These are phyloP conservation scores for Pemphigus obesinymphae DNA, from an alignment of 1,140 invertebrate genomes.

Conservation along the genomic window DNA sequence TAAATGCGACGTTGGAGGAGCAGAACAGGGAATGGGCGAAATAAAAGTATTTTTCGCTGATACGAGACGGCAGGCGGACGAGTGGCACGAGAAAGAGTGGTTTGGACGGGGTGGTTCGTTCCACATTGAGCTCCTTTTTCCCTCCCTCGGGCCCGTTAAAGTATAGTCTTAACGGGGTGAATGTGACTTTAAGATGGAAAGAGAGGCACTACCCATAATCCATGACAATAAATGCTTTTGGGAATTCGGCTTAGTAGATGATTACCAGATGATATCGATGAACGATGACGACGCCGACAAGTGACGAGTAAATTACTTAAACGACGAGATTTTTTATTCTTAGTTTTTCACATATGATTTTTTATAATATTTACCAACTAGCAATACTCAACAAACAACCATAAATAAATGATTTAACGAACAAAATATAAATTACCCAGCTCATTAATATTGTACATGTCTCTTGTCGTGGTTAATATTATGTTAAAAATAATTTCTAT, in stretches of 20 bases:
- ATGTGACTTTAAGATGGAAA: background rate
- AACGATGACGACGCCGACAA: background rate
- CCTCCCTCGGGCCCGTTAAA: background rate
- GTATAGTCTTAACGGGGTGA: background rate
- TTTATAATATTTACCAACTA: too few species aligned
- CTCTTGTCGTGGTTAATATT: too few species aligned
- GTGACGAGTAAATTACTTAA: background rate
- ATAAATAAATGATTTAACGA: too few species aligned
- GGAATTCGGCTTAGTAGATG: slow-evolving; percentile 4
- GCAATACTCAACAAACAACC: too few species aligned
- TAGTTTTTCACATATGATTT: too few species aligned
- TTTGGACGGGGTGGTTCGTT: background rate
- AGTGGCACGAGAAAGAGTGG: background rate
- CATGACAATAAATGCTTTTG: slow-evolving; percentile 23
- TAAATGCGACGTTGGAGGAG: background rate
- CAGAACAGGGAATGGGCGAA: background rate
- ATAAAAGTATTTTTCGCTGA: background rate
- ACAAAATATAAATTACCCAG: too few species aligned
- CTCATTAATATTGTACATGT: too few species aligned
- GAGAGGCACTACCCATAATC: background rate
- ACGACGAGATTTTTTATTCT: too few species aligned
- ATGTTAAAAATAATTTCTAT: too few species aligned
- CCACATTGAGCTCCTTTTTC: background rate
- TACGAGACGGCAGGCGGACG: background rate
- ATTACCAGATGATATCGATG: slow-evolving; percentile 13